A percentile compares a stretch with the other conserved stretches of the same genome.
phyloP scores from a whole-genome alignment of 2,113 vertebrate species.

The Chionomys nivalis region DNA sequence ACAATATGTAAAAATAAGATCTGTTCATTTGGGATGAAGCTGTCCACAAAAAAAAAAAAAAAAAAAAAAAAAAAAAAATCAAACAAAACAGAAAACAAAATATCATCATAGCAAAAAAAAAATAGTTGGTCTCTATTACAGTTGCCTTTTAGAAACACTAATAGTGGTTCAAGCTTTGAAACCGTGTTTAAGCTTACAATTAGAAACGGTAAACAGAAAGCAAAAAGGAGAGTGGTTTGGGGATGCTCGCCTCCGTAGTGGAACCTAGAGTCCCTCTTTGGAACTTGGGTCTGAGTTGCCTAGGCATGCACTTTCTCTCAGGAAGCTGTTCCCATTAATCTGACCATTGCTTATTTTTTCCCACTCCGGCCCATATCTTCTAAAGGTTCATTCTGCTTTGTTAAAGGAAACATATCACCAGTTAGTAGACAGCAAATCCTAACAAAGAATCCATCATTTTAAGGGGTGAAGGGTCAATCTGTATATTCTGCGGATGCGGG shows the following conservation, averaged over 20 bases:
- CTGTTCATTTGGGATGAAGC: slow-evolving; percentile 34
- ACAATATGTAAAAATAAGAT: not conserved
- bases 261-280: not conserved
- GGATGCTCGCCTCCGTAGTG: not conserved
- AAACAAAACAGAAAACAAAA: not conserved
- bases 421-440: not conserved
- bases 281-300: not conserved
- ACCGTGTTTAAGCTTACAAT: not conserved
- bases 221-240: not conserved
- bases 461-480: not conserved
- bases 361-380: not conserved
- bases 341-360: slow-evolving; percentile 36
- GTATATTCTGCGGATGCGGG: not conserved
- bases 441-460: slow-evolving; percentile 6
- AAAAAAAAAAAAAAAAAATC: slow-evolving; percentile 10
- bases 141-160: not conserved
- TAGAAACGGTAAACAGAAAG: slow-evolving; percentile 1
- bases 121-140: not conserved
- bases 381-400: slow-evolving; percentile 27
- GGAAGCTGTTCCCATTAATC: not conserved
- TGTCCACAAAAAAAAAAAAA: not conserved
- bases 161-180: not conserved
- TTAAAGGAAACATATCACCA: not conserved
- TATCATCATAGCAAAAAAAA: not conserved
- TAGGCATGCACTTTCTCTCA: not conserved